Conservation (phyloP, 2,113 vertebrate species). For the Theristicus caerulescens region DNA sequence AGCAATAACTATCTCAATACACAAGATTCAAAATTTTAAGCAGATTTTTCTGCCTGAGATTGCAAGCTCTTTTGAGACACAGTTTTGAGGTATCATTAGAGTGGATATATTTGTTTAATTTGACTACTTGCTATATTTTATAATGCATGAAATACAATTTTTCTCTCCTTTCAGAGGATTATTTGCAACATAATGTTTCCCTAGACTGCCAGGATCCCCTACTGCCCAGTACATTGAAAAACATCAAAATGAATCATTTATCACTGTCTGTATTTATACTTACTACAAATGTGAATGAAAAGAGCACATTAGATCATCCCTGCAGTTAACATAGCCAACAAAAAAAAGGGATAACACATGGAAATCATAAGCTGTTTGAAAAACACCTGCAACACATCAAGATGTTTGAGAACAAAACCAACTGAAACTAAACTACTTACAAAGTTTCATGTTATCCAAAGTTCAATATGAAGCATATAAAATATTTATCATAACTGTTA, state of each 20-base stretch:
- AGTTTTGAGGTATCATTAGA: background rate
- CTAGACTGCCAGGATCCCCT: background rate
- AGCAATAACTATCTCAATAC: background rate
- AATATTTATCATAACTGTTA: background rate
- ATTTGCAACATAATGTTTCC: background rate
- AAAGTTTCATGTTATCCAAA: background rate
- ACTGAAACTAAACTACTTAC: background rate
- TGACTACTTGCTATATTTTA: background rate
- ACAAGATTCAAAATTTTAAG: background rate
- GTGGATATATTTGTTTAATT: slow-evolving; percentile 10
- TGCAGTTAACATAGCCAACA: background rate
- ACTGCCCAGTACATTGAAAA: slow-evolving; percentile 8
- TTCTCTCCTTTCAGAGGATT: background rate
- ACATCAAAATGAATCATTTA: background rate
- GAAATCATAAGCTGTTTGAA: background rate
- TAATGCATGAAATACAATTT: background rate
- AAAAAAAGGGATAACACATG: background rate
- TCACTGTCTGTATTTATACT: background rate
- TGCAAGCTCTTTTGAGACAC: background rate
- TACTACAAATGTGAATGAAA: background rate
- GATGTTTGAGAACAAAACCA: background rate
- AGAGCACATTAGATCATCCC: background rate
- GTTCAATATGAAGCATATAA: background rate
- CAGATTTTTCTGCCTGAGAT: background rate
- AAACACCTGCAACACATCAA: background rate